Conservation (phyloP, 2,113 vertebrate genomes). For the Narcine bancroftii region DNA sequence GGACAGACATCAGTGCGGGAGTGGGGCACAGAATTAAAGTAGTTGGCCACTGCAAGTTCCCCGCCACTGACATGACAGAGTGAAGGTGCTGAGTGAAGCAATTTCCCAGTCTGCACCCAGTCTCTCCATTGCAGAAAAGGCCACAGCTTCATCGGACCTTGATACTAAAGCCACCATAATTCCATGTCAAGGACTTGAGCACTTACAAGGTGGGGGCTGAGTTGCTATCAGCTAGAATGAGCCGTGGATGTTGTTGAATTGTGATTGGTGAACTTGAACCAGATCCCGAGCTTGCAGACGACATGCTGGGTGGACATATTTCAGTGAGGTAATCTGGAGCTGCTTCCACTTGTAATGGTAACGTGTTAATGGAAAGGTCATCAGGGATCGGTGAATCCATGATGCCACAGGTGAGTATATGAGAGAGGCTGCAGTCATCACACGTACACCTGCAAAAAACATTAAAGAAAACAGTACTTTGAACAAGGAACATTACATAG, state of each 20-base stretch:
- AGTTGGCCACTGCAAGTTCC: no score
- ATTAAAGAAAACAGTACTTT: neutral
- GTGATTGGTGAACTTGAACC: slow-evolving; percentile 87
- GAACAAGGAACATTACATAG: neutral
- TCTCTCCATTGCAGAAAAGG: no score
- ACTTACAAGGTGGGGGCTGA: slow-evolving; percentile 81
- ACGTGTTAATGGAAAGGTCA: slow-evolving; percentile 77
- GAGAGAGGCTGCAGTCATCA: slow-evolving; percentile 96
- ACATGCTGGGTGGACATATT: slow-evolving; percentile 82
- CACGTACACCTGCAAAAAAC: slow-evolving; percentile 79
- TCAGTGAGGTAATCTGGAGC: slow-evolving; percentile 76
- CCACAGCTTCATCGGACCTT: no score
- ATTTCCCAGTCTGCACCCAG: no score
- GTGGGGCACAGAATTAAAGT: no score
- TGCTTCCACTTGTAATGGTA: slow-evolving; percentile 75
- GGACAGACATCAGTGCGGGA: no score
- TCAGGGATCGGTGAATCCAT: slow-evolving; percentile 87
- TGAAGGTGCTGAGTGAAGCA: no score
- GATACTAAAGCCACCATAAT: neutral
- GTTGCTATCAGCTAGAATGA: slow-evolving; percentile 67
- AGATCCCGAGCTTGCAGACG: slow-evolving; percentile 82
- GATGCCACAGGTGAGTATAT: slow-evolving; percentile 94
- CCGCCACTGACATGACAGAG: no score
- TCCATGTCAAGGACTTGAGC: neutral
- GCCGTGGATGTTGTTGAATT: slow-evolving; percentile 75